A percentile compares a stretch with the other conserved stretches of the same genome.
Evolutionary conservation across 2,113 vertebrate species (phyloP).

Genomic region (Paramormyrops kingsleyae): DNA sequence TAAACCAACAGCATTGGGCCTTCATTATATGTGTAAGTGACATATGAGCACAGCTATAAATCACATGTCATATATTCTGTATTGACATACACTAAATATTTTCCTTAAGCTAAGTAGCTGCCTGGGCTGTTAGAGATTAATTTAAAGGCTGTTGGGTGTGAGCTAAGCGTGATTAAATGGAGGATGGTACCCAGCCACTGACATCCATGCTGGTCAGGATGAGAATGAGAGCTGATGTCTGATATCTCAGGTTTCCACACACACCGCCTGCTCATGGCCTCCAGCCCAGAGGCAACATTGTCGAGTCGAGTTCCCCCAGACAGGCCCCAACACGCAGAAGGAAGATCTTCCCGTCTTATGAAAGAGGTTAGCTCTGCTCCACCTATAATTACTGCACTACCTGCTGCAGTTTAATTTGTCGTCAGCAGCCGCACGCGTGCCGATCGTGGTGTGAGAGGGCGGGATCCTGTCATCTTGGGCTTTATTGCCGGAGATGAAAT

Average conservation of each 20-base stretch:
- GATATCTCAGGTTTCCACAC: neutral
- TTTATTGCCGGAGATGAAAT: neutral
- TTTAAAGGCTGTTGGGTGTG: neutral
- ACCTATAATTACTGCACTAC: conserved; percentile 1
- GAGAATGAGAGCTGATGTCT: neutral
- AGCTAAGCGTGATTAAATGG: neutral
- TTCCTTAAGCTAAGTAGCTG: neutral
- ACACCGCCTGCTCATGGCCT: neutral
- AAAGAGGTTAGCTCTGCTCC: neutral
- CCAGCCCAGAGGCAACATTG: neutral
- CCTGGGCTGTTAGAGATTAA: neutral
- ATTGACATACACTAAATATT: neutral
- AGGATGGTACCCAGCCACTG: neutral
- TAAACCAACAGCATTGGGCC: neutral
- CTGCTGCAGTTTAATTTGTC: neutral
- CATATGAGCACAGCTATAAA: neutral
- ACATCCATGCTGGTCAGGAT: neutral
- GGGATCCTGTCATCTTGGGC: neutral
- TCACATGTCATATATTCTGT: neutral
- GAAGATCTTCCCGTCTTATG: neutral
- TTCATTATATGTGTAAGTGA: neutral
- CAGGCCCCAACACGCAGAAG: neutral
- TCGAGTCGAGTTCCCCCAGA: neutral
- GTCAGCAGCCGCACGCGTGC: neutral
- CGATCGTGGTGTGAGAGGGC: neutral